Evolutionary conservation across 1,140 invertebrate genomes (phyloP), one percentile per base, ranked within the genome.

Genomic region (Danaus plexippus): DNA sequence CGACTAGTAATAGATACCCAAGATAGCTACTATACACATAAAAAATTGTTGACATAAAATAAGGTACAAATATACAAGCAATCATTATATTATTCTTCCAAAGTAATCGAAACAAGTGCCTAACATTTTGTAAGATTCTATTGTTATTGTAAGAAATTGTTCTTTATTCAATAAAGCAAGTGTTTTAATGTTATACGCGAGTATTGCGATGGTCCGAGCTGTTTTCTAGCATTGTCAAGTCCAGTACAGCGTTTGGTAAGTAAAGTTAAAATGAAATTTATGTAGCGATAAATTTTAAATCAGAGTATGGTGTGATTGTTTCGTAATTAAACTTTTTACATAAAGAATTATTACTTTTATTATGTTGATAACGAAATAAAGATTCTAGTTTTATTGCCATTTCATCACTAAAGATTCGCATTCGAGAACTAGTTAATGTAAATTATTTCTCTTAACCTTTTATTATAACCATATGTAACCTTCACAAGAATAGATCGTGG

Each of bases 161-260:
- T 59, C 67, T 69, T 68, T 62, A 67, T 66, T 73, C 66, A 64
- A 73, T 72, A 62, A 76, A 52, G 63, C 55, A 52, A 73, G 72
- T 74, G 69, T 74, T 71, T 73, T 67, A 74, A 75, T 76, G 72
- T 69, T 76, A 72, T 70, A 66, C 67, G 63, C 73, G 66, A 58
- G 61, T 68, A 61, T 70, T 80, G 83, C 71, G 55, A 86, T 86
- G 83, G 71, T 80, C 71, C 80, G 83, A 71, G 80, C 75, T 77
- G 83, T 86, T 86, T 86, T 86, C 83, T 86, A 86, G 83, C 83
- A 85, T 82, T 61, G 73, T 71, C 73, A 73, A 72, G 80, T 74
- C 48, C 52, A 54, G 22, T 72, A 76, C 66, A 84, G 68, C 63
- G 70, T 73, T 83, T 86, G 83, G 83, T 86, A 57, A 86, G 83